Base-by-base conservation (phyloP, 2,888 invertebrate species). In the Pyrochroa serraticornis region DNA sequence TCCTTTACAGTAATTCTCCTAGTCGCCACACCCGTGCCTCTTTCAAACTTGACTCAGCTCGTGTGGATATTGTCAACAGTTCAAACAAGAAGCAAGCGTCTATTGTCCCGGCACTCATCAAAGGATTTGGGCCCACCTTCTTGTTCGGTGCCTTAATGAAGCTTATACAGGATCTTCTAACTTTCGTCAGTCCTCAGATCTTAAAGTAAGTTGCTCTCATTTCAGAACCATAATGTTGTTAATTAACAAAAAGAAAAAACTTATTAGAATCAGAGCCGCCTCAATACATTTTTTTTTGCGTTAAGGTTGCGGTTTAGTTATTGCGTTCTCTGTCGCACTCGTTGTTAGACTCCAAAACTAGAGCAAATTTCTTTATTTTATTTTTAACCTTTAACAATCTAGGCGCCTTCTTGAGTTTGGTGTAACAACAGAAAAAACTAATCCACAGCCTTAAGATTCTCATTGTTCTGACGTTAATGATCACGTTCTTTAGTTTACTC, bases 161-260 rank as follows among this genome's bases (percentile, higher is more conserved):
- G 79, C 77, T 96, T 0, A 71, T 89, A 34, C 91, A 93, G 72
- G 97, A 96, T 79, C 62, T 90, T 9, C 78, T 97, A 49, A 91
- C 91, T 64, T 98, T 98, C 79, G 84, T 91, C 37, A 94, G 93
- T 68, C 98, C 98, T 0, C 90, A 93, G 79, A 82, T 98, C 70
- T 84, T 96, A 59, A 88, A 86, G 95, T 94, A 82, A 86, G 75
- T 69, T 14, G 42, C n/a, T 8, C 7, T 39, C 7, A 9, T 39
- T 12, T 39, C 3, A 8, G 2, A 12, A 13, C 3, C 9, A 12
- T 12, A 8, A 13, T 12, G 9, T 8, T 7, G 3, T 13, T 39
- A 12, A 39, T 12, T n/a, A n/a, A n/a, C n/a, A n/a, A n/a, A n/a
- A n/a, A n/a, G n/a, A n/a, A n/a, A n/a, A n/a, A n/a, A n/a, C n/a